Percentiles rank a stretch among this genome's conserved stretches.
Conservation (phyloP, 2,888 invertebrate genomes). For the Nemoura dubitans region DNA sequence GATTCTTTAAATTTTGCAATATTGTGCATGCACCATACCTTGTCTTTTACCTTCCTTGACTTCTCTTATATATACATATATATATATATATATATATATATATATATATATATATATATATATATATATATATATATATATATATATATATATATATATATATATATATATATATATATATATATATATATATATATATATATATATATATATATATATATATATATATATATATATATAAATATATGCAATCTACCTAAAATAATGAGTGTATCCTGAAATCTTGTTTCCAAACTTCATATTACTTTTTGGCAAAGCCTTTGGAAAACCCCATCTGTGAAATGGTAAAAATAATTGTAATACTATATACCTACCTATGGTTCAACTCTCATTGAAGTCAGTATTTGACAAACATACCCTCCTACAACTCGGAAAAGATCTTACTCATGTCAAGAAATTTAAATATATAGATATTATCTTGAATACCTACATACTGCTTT, state of each 20-base stretch:
- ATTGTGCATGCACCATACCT: neutral
- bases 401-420: neutral
- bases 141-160: neutral
- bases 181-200: neutral
- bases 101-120: neutral
- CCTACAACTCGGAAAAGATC: too few species aligned
- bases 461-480: too few species aligned
- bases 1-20: neutral
- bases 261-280: neutral
- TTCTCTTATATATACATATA: neutral
- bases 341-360: neutral
- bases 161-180: neutral
- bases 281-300: neutral
- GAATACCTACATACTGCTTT: too few species aligned
- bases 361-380: neutral
- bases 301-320: neutral
- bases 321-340: neutral
- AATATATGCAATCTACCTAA: too few species aligned
- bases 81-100: neutral
- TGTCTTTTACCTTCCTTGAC: neutral
- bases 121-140: neutral
- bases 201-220: neutral
- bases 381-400: neutral
- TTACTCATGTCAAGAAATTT: too few species aligned
- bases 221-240: neutral